Base-by-base conservation (phyloP, 2,113 vertebrate species). In the Talpa occidentalis region DNA sequence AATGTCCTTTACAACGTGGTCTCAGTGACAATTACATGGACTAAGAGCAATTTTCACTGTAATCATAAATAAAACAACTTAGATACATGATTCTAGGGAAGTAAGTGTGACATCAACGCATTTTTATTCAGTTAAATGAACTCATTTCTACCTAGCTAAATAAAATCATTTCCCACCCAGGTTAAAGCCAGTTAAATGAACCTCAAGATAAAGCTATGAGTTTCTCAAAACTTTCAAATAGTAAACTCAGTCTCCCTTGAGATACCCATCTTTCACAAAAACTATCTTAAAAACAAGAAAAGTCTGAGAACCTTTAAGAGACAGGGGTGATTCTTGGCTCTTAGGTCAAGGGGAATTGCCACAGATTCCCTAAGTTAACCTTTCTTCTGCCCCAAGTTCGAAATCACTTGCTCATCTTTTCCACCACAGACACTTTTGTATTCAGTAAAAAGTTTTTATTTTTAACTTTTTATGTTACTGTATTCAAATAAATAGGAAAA, bases 11-110 rank as follows among this genome's bases (percentile, higher is more conserved):
- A 90, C 52, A 69, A 84, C 30, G 35, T 81, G 87, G 37, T 78
- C 72, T 88, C 26, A 69, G 17, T 77, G 66, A 95, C 66, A 80
- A 87, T 42, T 67, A 93, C 24, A 67, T 67, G 69, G 83, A 92
- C 40, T 44, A 77, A 83, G 70, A 93, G 44, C 42, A 42, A 32
- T 44, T 49, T 59, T 49, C 32, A 73, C 12, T 59, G 0, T 42
- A 88, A 77, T 59, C 54, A 90, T 84, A 87, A 90, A 79, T 62
- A 94, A 88, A 96, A 87, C 17, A 47, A 73, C 83, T 76, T 87
- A 95, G 40, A 22, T 40, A 67, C 6, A 22, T 9, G 16, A 60
- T 77, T 70, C 42, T 60, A 70, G 67, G 7, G 66, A 84, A 95
- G 49, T 35, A 78, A 84, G 84, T 69, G 8, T 77, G 90, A 35